Conservation (phyloP, 2,888 invertebrate genomes). For the Erebia ligea region DNA sequence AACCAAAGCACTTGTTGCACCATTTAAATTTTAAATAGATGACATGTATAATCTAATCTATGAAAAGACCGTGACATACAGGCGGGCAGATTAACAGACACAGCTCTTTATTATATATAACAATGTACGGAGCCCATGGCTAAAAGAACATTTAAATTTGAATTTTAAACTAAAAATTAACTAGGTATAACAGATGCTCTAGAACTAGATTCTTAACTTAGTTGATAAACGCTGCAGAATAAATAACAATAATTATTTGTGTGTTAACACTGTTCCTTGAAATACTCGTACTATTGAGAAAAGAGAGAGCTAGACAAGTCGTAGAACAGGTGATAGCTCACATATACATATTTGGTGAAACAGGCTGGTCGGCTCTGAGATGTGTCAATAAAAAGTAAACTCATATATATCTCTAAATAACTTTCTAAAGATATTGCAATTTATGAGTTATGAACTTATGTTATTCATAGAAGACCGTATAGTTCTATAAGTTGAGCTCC, state of each 20-base stretch:
- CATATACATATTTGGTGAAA: constrained; percentile 46
- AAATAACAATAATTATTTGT: neutral
- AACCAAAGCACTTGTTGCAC: too few species aligned
- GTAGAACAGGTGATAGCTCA: constrained; percentile 67
- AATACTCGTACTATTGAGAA: constrained; percentile 43
- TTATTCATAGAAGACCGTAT: constrained; percentile 29
- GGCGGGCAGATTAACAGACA: too few species aligned
- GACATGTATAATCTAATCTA: too few species aligned
- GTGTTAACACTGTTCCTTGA: constrained; percentile 16
- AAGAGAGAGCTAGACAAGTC: constrained; percentile 68
- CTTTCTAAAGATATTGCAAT: constrained; percentile 68
- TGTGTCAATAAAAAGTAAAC: constrained; percentile 62
- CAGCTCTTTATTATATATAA: too few species aligned
- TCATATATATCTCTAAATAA: constrained; percentile 43
- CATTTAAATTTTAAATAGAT: too few species aligned
- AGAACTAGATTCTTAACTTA: neutral
- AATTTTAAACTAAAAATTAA: too few species aligned
- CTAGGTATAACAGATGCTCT: too few species aligned
- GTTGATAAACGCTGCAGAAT: neutral
- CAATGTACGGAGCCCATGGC: too few species aligned
- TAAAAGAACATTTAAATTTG: too few species aligned
- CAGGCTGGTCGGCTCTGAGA: constrained; percentile 52
- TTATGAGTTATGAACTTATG: neutral
- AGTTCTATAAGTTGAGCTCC: neutral
- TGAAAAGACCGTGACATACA: too few species aligned